These are phyloP conservation scores for Helostoma temminkii DNA, from an alignment of 2,797 vertebrate species.

Conservation along the genomic window DNA sequence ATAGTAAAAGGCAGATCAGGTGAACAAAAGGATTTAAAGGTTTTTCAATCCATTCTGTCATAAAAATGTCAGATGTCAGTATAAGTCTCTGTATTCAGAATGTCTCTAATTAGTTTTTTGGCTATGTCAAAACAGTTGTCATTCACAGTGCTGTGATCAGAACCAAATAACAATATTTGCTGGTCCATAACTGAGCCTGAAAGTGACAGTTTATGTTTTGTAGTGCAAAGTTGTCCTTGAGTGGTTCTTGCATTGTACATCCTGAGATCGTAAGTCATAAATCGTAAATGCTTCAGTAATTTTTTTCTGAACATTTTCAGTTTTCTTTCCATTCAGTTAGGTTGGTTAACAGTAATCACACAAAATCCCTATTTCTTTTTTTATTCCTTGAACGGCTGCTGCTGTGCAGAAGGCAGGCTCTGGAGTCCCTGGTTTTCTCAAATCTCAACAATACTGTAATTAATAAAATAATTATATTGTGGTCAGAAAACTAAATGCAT, in stretches of 20 bases:
- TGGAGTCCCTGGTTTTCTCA: too few species aligned
- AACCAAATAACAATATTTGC: not conserved
- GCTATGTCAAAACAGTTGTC: slow-evolving; percentile 13
- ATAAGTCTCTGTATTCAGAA: not conserved
- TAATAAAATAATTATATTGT: too few species aligned
- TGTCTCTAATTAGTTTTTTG: slow-evolving; percentile 6
- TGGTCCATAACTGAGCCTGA: not conserved
- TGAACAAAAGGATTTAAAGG: slow-evolving; percentile 3
- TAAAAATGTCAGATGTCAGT: not conserved
- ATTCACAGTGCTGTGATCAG: slow-evolving; percentile 2
- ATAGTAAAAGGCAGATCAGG: slow-evolving; percentile 7
- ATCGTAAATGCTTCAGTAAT: not conserved
- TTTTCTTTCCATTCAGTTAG: too few species aligned
- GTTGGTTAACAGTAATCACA: too few species aligned
- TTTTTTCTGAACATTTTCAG: too few species aligned
- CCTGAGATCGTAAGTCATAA: too few species aligned
- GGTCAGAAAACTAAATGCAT: too few species aligned
- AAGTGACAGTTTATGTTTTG: slow-evolving; percentile 10
- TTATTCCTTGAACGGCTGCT: too few species aligned
- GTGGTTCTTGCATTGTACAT: slow-evolving; percentile 8
- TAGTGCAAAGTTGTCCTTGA: not conserved
- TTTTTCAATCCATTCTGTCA: too few species aligned
- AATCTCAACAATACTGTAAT: too few species aligned
- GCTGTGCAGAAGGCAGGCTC: too few species aligned
- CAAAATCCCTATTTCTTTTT: too few species aligned